Base-by-base conservation (phyloP, 1,140 invertebrate species). In the Cataglyphis hispanica region DNA sequence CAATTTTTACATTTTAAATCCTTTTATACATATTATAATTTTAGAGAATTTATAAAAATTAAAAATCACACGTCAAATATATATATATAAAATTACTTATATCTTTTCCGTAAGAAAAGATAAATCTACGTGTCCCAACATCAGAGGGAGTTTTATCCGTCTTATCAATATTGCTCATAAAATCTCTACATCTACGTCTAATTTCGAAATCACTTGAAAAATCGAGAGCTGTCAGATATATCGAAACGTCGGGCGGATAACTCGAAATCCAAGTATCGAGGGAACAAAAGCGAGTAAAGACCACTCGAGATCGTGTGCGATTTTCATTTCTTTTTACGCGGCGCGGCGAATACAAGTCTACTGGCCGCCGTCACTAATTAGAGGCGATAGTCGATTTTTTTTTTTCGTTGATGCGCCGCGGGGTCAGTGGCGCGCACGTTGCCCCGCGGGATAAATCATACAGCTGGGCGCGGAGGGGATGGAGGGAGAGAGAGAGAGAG, bases 371-470 rank as follows among this genome's bases (percentile, higher is more conserved):
- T 34, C 25, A 53, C 78, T 72, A 83, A 72, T 83, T 83, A 83
- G 67, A 61, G 27, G 43, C 66, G 67, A 43, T 25, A 40, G 19
- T 7, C 66, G 78, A 60, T 13, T 46, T 4, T 46, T 50, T 19
- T 19, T 74, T 83, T 74, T 74, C 27, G 78, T 34, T 67, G 37
- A 74, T 72, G 13, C 53, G 50, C 50, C 43, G 25, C 64, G 64
- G 37, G 78, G 78, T 83, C 78, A 60, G 37, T 60, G 19, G 34
- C 67, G 63, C 46, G 37, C 77, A 50, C 75, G n/a, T 67, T 67
- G 11, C 60, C 61, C 43, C 53, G 37, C 67, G 78, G 27, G 46
- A 83, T 83, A 83, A 83, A 83, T 83, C 78, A 83, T 83, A 80
- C 25, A 74, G 78, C 78, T n/a, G 40, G 25, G n/a, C 66, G 53